Conservation (phyloP, 2,113 vertebrate species). For the Cololabis saira region DNA sequence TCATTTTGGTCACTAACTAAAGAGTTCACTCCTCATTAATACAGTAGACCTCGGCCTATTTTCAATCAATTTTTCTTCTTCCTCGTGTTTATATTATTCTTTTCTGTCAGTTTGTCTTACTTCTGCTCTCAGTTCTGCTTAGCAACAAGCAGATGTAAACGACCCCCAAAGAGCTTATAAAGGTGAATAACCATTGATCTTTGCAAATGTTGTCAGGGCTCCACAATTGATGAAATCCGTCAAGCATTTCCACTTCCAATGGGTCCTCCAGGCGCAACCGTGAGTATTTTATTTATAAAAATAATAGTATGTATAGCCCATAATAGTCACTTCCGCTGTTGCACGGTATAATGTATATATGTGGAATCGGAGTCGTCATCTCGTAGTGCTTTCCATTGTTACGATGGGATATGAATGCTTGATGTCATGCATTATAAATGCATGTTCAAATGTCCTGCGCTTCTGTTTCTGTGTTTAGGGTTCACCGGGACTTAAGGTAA, state of each 20-base stretch:
- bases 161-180: background rate
- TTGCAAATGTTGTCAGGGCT: constrained; percentile 57
- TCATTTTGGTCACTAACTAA: no score
- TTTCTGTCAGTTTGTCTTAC: no score
- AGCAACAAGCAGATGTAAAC: background rate
- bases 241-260: constrained; percentile 77
- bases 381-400: constrained; percentile 24
- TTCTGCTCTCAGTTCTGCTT: background rate
- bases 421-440: constrained; percentile 54
- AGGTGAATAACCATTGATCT: background rate
- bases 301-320: constrained; percentile 6
- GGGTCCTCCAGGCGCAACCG: constrained; percentile 79
- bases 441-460: constrained; percentile 46
- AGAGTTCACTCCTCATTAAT: no score
- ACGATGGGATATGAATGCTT: background rate
- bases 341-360: constrained; percentile 24
- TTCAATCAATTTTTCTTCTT: no score
- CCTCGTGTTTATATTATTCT: no score
- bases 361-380: constrained; percentile 24
- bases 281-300: constrained; percentile 55
- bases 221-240: constrained; percentile 74
- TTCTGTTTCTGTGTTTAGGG: constrained; percentile 72
- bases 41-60: no score
- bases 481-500: constrained; percentile 79
- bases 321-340: constrained; percentile 31